A percentile compares a stretch with the other conserved stretches of the same genome.
Evolutionary conservation across 2,113 vertebrate genomes (phyloP).

Genomic region (Dissostichus mawsoni): DNA sequence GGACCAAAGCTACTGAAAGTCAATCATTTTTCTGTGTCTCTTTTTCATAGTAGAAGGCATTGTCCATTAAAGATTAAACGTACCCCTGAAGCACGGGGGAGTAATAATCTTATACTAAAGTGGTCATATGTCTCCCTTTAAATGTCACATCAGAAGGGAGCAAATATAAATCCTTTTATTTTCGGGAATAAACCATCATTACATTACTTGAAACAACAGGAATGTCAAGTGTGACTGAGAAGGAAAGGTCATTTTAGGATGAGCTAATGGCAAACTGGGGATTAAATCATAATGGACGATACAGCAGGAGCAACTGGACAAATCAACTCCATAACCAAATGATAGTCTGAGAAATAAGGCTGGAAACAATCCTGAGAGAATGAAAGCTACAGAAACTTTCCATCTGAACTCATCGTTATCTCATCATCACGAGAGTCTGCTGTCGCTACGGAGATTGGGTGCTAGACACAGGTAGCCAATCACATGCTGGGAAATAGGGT

Average conservation of each 20-base stretch:
- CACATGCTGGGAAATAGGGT: neutral
- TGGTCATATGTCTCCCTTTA: neutral
- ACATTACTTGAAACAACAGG: neutral
- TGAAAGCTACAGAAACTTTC: conserved; percentile 6
- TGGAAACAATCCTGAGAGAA: neutral
- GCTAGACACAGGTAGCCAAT: conserved; percentile 29
- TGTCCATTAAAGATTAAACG: conserved; percentile 13
- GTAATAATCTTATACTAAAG: conserved; percentile 29
- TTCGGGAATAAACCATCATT: neutral
- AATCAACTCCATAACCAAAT: conserved; percentile 5
- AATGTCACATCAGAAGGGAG: conserved; percentile 12
- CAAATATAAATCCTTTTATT: neutral
- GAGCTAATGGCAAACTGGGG: neutral
- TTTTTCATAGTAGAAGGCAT: neutral
- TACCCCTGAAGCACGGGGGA: conserved; percentile 19
- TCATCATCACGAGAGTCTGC: conserved; percentile 8
- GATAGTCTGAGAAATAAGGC: neutral
- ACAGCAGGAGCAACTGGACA: neutral
- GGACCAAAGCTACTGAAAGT: conserved; percentile 1
- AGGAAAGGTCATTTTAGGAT: conserved; percentile 14
- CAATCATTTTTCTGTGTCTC: neutral
- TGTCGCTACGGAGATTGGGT: conserved; percentile 41
- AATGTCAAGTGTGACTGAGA: neutral
- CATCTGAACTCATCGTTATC: conserved; percentile 16
- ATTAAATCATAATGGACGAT: conserved; percentile 29